Conservation (phyloP, 1,140 invertebrate species). For the Zaprionus davidi region DNA sequence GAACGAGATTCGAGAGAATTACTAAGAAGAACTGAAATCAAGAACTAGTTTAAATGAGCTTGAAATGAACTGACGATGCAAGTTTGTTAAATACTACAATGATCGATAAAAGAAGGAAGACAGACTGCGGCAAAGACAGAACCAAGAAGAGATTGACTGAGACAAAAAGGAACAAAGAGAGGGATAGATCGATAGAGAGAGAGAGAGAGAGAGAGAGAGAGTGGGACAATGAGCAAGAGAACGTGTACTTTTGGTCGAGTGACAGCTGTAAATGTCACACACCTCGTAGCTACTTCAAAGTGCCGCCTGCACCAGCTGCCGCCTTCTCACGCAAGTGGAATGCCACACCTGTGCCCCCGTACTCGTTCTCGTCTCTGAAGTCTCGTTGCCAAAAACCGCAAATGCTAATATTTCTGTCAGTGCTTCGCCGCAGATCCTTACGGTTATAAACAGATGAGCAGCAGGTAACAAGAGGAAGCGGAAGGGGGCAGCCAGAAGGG, state of each 20-base stretch:
- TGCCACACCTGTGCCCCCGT: neutral
- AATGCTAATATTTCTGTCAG: slow-evolving; percentile 82
- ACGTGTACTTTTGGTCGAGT: slow-evolving; percentile 13
- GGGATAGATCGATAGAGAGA: neutral
- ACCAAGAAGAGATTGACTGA: neutral
- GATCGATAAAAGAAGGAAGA: neutral
- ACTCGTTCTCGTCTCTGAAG: neutral
- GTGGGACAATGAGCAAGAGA: too few relatives aligned
- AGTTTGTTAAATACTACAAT: too few relatives aligned
- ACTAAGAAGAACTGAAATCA: too few relatives aligned
- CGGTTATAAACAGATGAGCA: slow-evolving; percentile 2
- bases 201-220: neutral
- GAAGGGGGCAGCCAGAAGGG: slow-evolving; percentile 14
- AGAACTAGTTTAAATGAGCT: too few relatives aligned
- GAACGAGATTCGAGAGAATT: too few relatives aligned
- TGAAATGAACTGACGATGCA: too few relatives aligned
- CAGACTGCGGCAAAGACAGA: neutral
- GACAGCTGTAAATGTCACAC: slow-evolving; percentile 28
- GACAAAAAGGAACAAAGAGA: neutral
- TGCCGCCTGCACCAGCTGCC: slow-evolving; percentile 58
- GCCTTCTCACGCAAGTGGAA: slow-evolving; percentile 51
- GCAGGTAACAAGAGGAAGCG: neutral
- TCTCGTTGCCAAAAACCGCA: slow-evolving; percentile 56
- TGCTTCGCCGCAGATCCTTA: slow-evolving; percentile 36
- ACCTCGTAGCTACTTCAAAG: slow-evolving; percentile 12